Evolutionary conservation across 2,113 vertebrate species (phyloP).

Genomic region (Hystrix brachyura): DNA sequence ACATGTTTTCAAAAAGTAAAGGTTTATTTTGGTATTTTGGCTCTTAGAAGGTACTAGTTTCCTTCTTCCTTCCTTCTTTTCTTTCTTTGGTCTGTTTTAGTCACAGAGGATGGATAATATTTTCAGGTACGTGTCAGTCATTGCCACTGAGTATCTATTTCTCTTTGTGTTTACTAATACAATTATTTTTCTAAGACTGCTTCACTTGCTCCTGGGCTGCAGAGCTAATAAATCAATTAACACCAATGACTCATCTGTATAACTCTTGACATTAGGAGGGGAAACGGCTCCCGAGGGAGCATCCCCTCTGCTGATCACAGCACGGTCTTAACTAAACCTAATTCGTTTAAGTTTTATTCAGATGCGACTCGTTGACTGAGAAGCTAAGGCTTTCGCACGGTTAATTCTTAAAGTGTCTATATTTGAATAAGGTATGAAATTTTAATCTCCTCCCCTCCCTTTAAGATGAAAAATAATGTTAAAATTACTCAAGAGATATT

Average conservation of each 20-base stretch:
- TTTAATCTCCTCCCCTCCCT: neutral
- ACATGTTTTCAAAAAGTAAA: neutral
- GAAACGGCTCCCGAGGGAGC: neutral
- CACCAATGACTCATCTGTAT: constrained; percentile 46
- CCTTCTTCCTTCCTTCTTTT: too few species aligned
- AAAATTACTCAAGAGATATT: neutral
- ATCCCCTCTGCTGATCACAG: neutral
- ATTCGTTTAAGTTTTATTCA: neutral
- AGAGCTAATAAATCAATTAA: constrained; percentile 62
- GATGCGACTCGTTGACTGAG: neutral
- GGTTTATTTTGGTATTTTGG: neutral
- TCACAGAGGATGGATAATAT: neutral
- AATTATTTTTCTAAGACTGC: neutral
- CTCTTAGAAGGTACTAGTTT: neutral
- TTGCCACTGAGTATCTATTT: neutral
- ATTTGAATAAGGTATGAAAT: neutral
- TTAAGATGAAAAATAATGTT: neutral
- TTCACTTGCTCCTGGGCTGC: neutral
- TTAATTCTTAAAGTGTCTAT: neutral
- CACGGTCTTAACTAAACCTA: neutral
- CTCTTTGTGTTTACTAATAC: constrained; percentile 20
- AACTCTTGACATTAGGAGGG: neutral
- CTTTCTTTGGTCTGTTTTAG: neutral
- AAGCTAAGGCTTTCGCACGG: neutral
- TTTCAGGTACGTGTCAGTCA: neutral